Evolutionary conservation across 92 coral and sea anemone species (phyloP), one percentile per base, ranked within the genome.

Genomic region (Phenganax stokvisi): DNA sequence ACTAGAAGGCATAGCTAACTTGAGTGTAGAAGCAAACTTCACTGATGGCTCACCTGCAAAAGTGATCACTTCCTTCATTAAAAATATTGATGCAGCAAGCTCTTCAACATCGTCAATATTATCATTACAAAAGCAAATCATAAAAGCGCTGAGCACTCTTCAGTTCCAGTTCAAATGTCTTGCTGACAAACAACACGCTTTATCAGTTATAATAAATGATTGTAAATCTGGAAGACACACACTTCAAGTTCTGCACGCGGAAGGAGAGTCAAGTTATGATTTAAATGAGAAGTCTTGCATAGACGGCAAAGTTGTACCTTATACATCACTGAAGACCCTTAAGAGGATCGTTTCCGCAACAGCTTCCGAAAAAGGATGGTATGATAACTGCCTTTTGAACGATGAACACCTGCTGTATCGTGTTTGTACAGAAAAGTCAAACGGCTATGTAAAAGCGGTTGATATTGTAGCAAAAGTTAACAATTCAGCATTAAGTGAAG

Each of bases 1-100:
- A 56, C 15, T 79, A 15, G 83, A 79, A n/a, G 83, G 72, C 10
- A 79, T 79, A 13, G 28, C 17, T n/a, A 79, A 79, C 51, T 73
- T 79, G 3, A 79, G 47, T 15, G 8, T 52, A 6, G 83, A 64
- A 64, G 83, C 83, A 31, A 63, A 65, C 51, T 61, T 30, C 20
- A 51, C 58, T 7, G 68, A 65, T 47, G 51, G 55, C 12, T 11
- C 61, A 3, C 37, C 73, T 30, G 83, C 63, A 12, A 52, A 79
- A 12, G 54, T 37, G 16, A 79, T 79, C n/a, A 16, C n/a, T 0
- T 8, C 15, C 56, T 79, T 79, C 54, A 25, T 64, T 8, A 44
- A 47, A 10, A 63, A 79, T 52, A 79, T 79, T 15, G 4, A 51
- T 7, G 6, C 58, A 31, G 83, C 74, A 59, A 64, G 57, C 51